phyloP scores from a whole-genome alignment of 1,140 invertebrate genomes.

The Drosophila lowei region DNA sequence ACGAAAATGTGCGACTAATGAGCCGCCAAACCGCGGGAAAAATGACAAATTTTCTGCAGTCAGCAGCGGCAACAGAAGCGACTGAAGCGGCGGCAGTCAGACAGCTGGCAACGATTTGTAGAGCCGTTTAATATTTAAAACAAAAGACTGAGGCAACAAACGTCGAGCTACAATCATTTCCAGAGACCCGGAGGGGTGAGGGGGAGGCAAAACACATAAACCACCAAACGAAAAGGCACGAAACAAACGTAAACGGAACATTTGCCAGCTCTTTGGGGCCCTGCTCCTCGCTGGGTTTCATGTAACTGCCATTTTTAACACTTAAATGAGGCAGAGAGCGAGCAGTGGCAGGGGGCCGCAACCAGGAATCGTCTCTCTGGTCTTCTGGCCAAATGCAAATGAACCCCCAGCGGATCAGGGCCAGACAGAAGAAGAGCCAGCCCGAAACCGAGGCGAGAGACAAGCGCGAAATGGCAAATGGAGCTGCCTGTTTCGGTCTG shows the following conservation, averaged over 20 bases:
- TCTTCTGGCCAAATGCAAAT: constrained; percentile 66
- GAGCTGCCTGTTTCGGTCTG: constrained; percentile 1
- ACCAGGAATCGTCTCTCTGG: constrained; percentile 26
- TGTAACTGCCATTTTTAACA: constrained; percentile 81
- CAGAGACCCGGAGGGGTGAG: not conserved
- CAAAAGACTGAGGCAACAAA: constrained; percentile 73
- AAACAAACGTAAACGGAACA: constrained; percentile 77
- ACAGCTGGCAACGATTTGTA: constrained; percentile 70
- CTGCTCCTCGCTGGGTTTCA: constrained; percentile 43
- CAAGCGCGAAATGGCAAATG: constrained; percentile 52
- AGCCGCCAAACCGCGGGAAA: constrained; percentile 79
- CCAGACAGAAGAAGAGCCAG: constrained; percentile 39
- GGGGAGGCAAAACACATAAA: constrained; percentile 45
- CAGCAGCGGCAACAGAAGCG: constrained; percentile 9
- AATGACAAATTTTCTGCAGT: constrained; percentile 76
- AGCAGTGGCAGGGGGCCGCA: not conserved
- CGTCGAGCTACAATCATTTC: constrained; percentile 45
- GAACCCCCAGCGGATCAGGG: constrained; percentile 37
- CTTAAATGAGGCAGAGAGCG: constrained; percentile 66
- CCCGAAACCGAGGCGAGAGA: constrained; percentile 28
- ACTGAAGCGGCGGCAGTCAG: not conserved
- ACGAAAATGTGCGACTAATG: constrained; percentile 81
- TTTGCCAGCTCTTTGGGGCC: constrained; percentile 42
- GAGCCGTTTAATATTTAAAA: constrained; percentile 79
- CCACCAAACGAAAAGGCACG: constrained; percentile 26